Conservation (phyloP, 2,888 invertebrate species). For the Torymus aiolomorphi region DNA sequence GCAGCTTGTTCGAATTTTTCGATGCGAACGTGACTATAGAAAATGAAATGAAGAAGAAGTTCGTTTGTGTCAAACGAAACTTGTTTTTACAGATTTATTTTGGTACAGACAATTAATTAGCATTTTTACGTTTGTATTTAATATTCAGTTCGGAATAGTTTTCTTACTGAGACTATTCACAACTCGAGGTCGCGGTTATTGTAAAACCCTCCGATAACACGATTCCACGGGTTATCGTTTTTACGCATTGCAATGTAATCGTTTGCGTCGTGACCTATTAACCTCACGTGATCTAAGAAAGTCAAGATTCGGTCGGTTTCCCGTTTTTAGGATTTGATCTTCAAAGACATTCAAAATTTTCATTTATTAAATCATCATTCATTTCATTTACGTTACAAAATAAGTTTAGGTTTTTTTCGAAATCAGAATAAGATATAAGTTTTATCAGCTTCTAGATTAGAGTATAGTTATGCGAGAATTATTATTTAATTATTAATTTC, state of each 20-base stretch:
- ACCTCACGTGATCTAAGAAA: slow-evolving; percentile 68
- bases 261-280: slow-evolving; percentile 60
- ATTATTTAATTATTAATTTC: slow-evolving; percentile 1
- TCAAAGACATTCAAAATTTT: too few species aligned
- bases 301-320: slow-evolving; percentile 36
- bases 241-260: slow-evolving; percentile 43
- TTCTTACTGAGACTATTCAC: slow-evolving; percentile 23
- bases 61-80: slow-evolving; percentile 28
- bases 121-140: neutral
- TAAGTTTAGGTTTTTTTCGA: too few species aligned
- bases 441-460: neutral
- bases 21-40: too few species aligned
- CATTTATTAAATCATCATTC: neutral
- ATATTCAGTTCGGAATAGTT: slow-evolving; percentile 26
- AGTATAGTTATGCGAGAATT: neutral
- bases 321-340: slow-evolving; percentile 11
- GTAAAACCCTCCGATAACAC: slow-evolving; percentile 61
- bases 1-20: neutral
- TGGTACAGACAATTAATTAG: neutral
- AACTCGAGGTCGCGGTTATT: slow-evolving; percentile 59
- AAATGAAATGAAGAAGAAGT: too few species aligned
- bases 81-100: slow-evolving; percentile 13
- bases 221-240: slow-evolving; percentile 64
- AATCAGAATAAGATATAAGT: neutral
- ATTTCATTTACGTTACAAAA: neutral